Conservation (phyloP, 2,888 invertebrate species). For the Odontocerum albicorne region DNA sequence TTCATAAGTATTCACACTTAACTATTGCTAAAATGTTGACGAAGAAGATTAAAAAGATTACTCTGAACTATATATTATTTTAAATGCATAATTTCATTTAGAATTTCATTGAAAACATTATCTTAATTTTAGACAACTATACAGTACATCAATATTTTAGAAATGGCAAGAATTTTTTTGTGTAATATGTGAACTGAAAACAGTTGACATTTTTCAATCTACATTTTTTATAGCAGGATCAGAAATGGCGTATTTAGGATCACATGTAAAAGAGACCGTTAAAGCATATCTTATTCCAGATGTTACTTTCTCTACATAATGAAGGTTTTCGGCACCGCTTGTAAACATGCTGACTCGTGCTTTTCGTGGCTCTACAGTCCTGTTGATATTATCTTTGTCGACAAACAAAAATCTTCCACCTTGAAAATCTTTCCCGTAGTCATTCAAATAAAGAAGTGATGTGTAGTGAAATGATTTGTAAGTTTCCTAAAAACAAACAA, state of each 20-base stretch:
- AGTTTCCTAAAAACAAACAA: conserved; percentile 65
- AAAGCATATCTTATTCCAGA: conserved; percentile 78
- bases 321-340: conserved; percentile 83
- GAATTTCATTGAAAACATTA: too few relatives aligned
- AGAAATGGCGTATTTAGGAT: conserved; percentile 65
- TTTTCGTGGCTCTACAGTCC: conserved; percentile 75
- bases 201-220: too few relatives aligned
- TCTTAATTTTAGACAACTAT: too few relatives aligned
- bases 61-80: too few relatives aligned
- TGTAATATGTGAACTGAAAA: too few relatives aligned
- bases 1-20: too few relatives aligned
- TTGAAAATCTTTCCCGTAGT: conserved; percentile 74
- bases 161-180: too few relatives aligned
- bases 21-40: too few relatives aligned
- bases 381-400: conserved; percentile 63
- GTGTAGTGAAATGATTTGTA: conserved; percentile 88
- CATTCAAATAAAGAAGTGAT: conserved; percentile 76
- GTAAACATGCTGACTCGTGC: conserved; percentile 84
- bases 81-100: too few relatives aligned
- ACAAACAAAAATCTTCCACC: conserved; percentile 84
- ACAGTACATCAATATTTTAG: too few relatives aligned
- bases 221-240: conserved; percentile 50
- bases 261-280: conserved; percentile 86
- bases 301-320: conserved; percentile 78
- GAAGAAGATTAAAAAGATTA: too few relatives aligned